phyloP scores from a whole-genome alignment of 2,888 invertebrate genomes.

The Acanthosepion esculentum region DNA sequence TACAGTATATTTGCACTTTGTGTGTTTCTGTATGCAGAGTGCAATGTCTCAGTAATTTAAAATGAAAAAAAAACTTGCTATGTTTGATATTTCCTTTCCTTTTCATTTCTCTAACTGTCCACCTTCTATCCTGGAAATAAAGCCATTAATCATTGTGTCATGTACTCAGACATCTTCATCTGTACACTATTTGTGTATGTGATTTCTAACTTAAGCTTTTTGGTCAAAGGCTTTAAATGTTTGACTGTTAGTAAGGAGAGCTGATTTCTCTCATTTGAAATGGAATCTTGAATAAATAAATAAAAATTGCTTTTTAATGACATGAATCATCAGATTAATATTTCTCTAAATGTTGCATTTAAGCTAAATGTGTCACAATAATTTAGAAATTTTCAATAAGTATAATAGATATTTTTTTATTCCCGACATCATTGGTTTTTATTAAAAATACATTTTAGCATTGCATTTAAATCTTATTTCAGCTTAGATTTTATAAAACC shows the following conservation, averaged over 20 bases:
- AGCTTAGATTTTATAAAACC: not conserved
- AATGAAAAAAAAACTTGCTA: not conserved
- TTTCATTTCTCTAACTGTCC: not conserved
- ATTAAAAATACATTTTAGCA: not conserved
- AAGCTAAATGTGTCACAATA: no score
- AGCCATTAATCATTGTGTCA: not conserved
- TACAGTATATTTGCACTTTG: not conserved
- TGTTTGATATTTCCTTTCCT: not conserved
- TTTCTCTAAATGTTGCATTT: not conserved
- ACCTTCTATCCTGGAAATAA: not conserved
- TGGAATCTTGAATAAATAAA: not conserved
- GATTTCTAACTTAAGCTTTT: not conserved
- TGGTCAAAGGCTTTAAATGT: conserved; percentile 33
- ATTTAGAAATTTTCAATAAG: no score
- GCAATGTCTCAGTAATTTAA: not conserved
- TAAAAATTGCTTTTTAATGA: not conserved
- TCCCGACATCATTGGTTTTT: no score
- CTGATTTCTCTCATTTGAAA: not conserved
- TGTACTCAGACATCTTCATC: not conserved
- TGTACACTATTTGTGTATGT: not conserved
- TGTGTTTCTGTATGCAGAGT: no score
- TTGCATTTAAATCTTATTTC: not conserved
- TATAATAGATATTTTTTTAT: no score
- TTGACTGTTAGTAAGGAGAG: not conserved
- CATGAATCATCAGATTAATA: not conserved